Conservation (phyloP, 2,888 invertebrate genomes). For the Chydorus sphaericus region DNA sequence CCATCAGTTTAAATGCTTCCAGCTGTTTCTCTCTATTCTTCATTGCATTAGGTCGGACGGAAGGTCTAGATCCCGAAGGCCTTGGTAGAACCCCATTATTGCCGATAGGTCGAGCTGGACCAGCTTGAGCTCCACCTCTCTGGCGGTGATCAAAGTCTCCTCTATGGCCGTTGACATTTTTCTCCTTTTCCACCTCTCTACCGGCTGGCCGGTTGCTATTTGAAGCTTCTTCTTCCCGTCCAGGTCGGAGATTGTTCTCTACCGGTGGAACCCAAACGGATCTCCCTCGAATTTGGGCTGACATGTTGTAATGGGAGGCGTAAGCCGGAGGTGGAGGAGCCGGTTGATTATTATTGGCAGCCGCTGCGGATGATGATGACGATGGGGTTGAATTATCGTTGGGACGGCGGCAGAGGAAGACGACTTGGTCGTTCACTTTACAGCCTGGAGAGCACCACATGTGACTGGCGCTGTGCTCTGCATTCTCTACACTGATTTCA, state of each 20-base stretch:
- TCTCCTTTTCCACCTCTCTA: background rate
- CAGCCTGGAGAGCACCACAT: slow-evolving; percentile 91
- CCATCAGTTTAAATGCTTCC: slow-evolving; percentile 47
- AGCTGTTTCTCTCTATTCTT: slow-evolving; percentile 43
- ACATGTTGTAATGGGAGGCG: slow-evolving; percentile 11
- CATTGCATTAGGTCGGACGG: slow-evolving; percentile 30
- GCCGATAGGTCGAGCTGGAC: background rate
- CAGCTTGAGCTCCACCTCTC: slow-evolving; percentile 9
- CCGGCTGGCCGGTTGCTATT: background rate
- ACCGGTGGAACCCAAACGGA: slow-evolving; percentile 35
- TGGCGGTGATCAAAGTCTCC: slow-evolving; percentile 33
- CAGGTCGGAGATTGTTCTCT: slow-evolving; percentile 17
- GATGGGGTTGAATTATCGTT: background rate
- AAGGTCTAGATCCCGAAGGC: slow-evolving; percentile 23
- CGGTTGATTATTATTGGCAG: background rate
- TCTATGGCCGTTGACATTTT: slow-evolving; percentile 52
- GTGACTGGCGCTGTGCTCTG: slow-evolving; percentile 65
- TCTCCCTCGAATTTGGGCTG: slow-evolving; percentile 11
- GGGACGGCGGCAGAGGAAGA: slow-evolving; percentile 35
- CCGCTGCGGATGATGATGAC: too few species aligned
- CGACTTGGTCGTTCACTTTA: slow-evolving; percentile 53
- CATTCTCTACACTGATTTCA: slow-evolving; percentile 56
- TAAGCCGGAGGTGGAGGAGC: slow-evolving; percentile 1
- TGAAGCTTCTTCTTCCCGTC: background rate
- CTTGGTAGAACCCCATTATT: background rate